Base-by-base conservation (phyloP, 2,797 vertebrate genomes). In the Peromyscus attwateri region DNA sequence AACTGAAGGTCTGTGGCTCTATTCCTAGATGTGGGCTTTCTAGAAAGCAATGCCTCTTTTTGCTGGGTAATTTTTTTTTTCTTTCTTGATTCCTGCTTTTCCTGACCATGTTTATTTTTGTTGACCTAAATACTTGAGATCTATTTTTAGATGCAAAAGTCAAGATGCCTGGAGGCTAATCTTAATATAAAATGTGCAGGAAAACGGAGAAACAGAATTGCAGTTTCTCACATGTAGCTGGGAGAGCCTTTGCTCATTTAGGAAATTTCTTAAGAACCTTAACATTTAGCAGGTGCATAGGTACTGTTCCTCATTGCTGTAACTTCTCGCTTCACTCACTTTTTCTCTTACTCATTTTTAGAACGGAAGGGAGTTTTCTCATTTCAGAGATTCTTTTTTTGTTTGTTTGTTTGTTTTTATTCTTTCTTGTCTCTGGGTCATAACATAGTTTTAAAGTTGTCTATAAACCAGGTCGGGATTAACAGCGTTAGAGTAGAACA, bases 111-210 rank as follows among this genome's bases (percentile, higher is more conserved):
- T 97, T 97, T 96, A 92, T 96, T 97, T 96, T 87, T 96, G 0
- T 96, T 97, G 94, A 93, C 87, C 87, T 92, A 96, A 80, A 96
- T 97, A 90, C 77, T 97, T 93, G 55, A 84, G 70, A 82, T 95
- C 92, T 97, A 93, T 94, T 96, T 97, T 95, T 92, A 95, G 95
- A 75, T 92, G 68, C 60, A 93, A 88, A 85, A 94, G 70, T 87
- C 25, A 91, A 95, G 83, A 92, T 96, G 68, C 57, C 73, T 87
- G 31, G 96, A 95, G 60, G 37, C 91, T 96, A 82, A 89, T 90
- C 60, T 89, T 93, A 82, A 96, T 77, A 5, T 87, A 91, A 88
- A 96, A 49, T 88, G 52, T 93, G 37, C 37, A 21, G 92, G 89
- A 31, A 94, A 37, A 62, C 57, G 46, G 77, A 79, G 27, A 84